Evolutionary conservation across 2,888 invertebrate species (phyloP), one percentile per base, ranked within the genome.

Genomic region (Myathropa florea): DNA sequence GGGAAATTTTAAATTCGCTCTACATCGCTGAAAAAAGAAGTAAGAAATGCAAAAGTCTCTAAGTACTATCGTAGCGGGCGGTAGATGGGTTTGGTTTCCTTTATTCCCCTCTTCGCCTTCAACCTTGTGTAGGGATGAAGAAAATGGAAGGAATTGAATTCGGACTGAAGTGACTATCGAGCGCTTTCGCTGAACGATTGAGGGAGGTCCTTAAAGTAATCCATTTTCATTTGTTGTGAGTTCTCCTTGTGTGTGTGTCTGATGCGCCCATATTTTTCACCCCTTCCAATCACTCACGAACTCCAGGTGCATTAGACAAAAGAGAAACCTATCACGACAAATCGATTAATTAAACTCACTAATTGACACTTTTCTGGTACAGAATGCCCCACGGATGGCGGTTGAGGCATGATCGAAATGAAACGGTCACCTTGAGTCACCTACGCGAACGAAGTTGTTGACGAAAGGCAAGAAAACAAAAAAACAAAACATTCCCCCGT

Each of bases 331-430:
- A 80, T 80, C 80, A 80, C 72, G 67, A 55, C 30, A 63, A 73
- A 57, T 63, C 85, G 57, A 73, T 85, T 82, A 82, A 82, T 85
- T 82, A 82, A 59, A 33, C 28, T 73, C 68, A 60, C 77, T 85
- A 82, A 85, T 85, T 82, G 85, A 77, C 85, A 85, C 72, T 85
- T 85, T 72, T 81, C 10, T 33, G 60, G 30, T 77, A 53, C 3
- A 46, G 46, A 46, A 46, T 46, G 46, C 18, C 46, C 46, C 71
- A 71, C 12, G 57, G 57, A 23, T 24, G 24, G 57, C 24, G 23
- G 18, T 10, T 33, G 33, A 33, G 10, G 46, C 46, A 18, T 46
- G 59, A 30, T 26, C 9, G 53, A 59, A 36, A 39, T n/a, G 14
- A 36, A 65, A 64, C 36, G 33, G 28, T 14, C 63, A 76, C 80